Evolutionary conservation across 2,113 vertebrate genomes (phyloP).

Genomic region (Columba livia): DNA sequence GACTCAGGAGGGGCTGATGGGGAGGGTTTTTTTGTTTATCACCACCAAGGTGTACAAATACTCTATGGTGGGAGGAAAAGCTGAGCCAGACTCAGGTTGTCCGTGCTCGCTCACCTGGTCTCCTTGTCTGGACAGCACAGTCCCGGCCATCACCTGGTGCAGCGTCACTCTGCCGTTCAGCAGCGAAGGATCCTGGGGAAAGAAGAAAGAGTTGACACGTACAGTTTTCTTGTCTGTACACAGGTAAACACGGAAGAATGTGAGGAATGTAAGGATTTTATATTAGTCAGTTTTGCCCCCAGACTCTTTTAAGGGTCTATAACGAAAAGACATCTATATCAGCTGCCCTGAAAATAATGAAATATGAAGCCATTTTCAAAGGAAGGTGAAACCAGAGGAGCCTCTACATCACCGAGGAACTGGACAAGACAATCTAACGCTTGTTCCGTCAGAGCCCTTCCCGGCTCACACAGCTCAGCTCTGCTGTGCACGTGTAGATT

Average conservation of each 20-base stretch:
- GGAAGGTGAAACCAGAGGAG: background rate
- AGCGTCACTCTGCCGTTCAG: slow-evolving; percentile 87
- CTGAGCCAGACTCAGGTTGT: background rate
- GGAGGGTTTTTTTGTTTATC: background rate
- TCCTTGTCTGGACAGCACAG: slow-evolving; percentile 86
- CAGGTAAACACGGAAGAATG: background rate
- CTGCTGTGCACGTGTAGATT: background rate
- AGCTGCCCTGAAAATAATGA: background rate
- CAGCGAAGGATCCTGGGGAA: slow-evolving; percentile 78
- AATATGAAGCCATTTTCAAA: background rate
- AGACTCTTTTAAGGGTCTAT: background rate
- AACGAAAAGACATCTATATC: background rate
- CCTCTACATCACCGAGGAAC: background rate
- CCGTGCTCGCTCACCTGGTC: slow-evolving; percentile 86
- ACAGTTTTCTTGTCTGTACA: background rate
- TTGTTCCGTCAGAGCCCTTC: background rate
- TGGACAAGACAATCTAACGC: background rate
- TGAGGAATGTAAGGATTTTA: background rate
- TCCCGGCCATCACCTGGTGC: slow-evolving; percentile 88
- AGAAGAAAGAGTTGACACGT: accelerated
- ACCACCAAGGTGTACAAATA: background rate
- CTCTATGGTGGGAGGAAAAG: background rate
- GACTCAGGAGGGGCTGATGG: background rate
- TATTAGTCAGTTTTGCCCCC: background rate
- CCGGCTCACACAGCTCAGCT: background rate